These are phyloP conservation scores for Caenorhabditis sp. DNA, from an alignment of 2,888 invertebrate genomes.

Conservation along the genomic window DNA sequence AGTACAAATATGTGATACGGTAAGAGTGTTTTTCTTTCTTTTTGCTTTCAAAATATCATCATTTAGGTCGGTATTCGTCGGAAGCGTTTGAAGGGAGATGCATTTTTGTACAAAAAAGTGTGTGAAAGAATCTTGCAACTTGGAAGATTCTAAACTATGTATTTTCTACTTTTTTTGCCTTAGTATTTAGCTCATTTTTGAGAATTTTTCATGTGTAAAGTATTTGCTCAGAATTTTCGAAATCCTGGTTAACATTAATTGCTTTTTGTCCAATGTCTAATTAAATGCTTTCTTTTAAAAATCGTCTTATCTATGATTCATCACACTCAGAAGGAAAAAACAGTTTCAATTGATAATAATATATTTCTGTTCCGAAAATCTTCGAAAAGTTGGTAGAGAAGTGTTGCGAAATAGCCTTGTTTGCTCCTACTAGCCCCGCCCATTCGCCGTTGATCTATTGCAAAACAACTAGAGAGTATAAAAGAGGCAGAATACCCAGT, in stretches of 20 bases:
- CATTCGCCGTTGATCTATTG: background rate
- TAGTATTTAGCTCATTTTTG: background rate
- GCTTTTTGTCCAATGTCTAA: too few species aligned
- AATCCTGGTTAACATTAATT: background rate
- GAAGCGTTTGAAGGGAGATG: conserved; percentile 81
- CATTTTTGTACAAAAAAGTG: conserved; percentile 83
- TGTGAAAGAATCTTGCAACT: conserved; percentile 78
- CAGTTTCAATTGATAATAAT: background rate
- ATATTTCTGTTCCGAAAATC: background rate
- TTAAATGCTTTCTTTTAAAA: too few species aligned
- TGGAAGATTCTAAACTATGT: conserved; percentile 5
- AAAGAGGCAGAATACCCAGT: background rate
- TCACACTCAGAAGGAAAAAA: too few species aligned
- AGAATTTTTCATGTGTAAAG: background rate
- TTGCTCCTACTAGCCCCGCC: background rate
- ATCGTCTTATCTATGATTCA: too few species aligned
- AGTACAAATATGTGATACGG: conserved; percentile 72
- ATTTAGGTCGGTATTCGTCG: conserved; percentile 76
- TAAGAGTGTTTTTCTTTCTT: conserved; percentile 10
- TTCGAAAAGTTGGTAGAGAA: background rate
- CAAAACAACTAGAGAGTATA: background rate
- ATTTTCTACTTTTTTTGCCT: background rate
- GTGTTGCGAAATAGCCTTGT: background rate
- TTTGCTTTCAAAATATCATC: background rate
- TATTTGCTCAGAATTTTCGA: background rate